phyloP scores from a whole-genome alignment of 2,797 vertebrate species.

The Peromyscus aztecus region DNA sequence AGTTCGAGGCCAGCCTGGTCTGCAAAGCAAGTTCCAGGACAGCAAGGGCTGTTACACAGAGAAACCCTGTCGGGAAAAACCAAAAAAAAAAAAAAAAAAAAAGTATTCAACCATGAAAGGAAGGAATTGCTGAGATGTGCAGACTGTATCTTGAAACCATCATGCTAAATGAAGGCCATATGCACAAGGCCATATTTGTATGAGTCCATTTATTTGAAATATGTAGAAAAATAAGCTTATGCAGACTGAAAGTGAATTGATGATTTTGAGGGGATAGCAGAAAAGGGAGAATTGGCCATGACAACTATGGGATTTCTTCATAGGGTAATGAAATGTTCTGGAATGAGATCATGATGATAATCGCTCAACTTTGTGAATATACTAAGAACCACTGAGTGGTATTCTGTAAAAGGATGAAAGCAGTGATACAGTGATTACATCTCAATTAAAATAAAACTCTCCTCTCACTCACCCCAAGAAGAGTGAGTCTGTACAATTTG shows the following conservation, averaged over 20 bases:
- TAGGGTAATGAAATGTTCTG: background rate
- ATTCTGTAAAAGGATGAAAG: background rate
- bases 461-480: background rate
- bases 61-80: too few species aligned
- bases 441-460: conserved; percentile 30
- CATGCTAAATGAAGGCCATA: conserved; percentile 14
- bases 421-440: background rate
- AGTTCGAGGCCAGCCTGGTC: too few species aligned
- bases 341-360: background rate
- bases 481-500: background rate
- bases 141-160: background rate
- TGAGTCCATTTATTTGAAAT: background rate
- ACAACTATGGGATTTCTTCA: background rate
- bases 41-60: too few species aligned
- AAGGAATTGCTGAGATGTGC: background rate
- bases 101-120: background rate
- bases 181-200: conserved; percentile 6
- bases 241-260: background rate
- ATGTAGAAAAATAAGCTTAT: background rate
- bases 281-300: background rate
- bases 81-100: too few species aligned
- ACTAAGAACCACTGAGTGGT: background rate
- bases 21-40: too few species aligned
- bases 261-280: background rate
- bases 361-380: background rate